Percentiles rank a stretch among this genome's conserved stretches.
phyloP scores from a whole-genome alignment of 37 sponge, comb jelly and placozoan genomes.

The Ephydatia muelleri region DNA sequence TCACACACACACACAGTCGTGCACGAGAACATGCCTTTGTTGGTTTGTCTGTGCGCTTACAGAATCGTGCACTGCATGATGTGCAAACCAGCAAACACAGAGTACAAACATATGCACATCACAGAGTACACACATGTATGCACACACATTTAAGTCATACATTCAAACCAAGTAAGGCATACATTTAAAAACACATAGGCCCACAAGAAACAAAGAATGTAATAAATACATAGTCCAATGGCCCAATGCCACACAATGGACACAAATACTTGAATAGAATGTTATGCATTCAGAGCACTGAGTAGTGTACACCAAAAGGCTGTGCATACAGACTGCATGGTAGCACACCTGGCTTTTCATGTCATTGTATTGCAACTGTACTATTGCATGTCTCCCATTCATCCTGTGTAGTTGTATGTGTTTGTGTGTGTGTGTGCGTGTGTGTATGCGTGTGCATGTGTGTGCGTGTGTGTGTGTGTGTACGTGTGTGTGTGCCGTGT shows the following conservation, averaged over 20 bases:
- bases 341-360: not conserved
- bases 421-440: conserved; percentile 28
- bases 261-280: conserved; percentile 4
- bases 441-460: conserved; percentile 10
- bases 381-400: not conserved
- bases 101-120: no score
- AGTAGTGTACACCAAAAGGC: not conserved
- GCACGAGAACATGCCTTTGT: not conserved
- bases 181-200: not conserved
- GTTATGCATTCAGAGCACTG: not conserved
- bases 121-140: not conserved
- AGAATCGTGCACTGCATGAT: no score
- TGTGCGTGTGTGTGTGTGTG: conserved; percentile 22
- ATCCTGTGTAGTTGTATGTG: not conserved
- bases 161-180: not conserved
- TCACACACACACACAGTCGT: not conserved
- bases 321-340: not conserved
- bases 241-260: not conserved
- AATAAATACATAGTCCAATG: not conserved
- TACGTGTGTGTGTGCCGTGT: conserved; percentile 14
- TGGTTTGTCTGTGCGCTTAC: not conserved
- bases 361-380: not conserved
- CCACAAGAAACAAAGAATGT: not conserved
- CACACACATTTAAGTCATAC: not conserved
- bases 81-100: no score